Evolutionary conservation across 2,113 vertebrate species (phyloP), one percentile per base, ranked within the genome.

Genomic region (Colaptes auratus): DNA sequence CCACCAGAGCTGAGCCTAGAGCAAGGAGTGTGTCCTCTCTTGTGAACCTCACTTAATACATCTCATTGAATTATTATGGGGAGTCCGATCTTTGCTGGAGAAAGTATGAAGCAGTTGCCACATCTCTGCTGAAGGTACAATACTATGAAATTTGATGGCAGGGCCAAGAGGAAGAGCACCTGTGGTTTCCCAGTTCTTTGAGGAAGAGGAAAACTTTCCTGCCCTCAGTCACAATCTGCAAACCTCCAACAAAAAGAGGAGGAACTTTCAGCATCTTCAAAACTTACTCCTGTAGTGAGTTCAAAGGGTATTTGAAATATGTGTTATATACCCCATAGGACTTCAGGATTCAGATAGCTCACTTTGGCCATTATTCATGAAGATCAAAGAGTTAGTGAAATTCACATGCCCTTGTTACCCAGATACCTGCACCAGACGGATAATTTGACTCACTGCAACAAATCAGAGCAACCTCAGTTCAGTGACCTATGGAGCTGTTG

Each of bases 1-100:
- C 46, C 69, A 52, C 9, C 0, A 3, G 13, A 80, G 35, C 11
- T 55, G 60, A 70, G 17, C 19, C 42, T 44, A 27, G 71, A 72
- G 44, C 18, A 48, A 86, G 12, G 20, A 86, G 5, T 58, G 24
- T 69, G 42, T 70, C 30, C 71, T 85, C 42, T 70, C 21, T 85
- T 13, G 59, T 75, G n/a, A 63, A 16, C 30, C 11, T 44, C 10
- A 35, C 35, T n/a, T n/a, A 21, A 13, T 31, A 13, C 0, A 0
- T 58, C 35, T 36, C 16, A 65, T 3, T 63, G 35, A 75, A 15
- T 89, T 79, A 50, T 67, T 48, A 53, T 1, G 2, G 18, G 30
- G 23, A 91, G 7, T 9, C 19, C 1, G 8, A 23, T 61, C 17
- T 66, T 75, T 59, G n/a, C 55, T 79, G 55, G 64, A 35, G 27